Conservation (phyloP, 2,888 invertebrate genomes). For the Julus scanicus region DNA sequence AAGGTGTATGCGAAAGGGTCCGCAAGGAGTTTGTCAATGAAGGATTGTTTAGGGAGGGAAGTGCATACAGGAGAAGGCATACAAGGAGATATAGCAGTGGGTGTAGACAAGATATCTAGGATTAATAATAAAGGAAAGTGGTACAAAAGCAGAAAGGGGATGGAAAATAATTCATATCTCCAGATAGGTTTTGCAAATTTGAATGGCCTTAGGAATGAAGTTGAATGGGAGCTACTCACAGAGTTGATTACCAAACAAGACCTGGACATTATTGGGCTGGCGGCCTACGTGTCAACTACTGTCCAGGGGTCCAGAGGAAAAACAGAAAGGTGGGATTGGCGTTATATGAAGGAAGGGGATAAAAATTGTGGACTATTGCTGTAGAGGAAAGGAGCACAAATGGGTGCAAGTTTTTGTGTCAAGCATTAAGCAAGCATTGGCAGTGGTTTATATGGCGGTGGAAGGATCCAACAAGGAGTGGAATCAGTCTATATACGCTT, state of each 20-base stretch:
- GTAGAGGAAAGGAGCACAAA: no score
- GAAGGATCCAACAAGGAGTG: neutral
- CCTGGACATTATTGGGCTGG: neutral
- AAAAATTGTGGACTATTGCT: neutral
- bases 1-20: no score
- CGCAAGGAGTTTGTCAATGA: no score
- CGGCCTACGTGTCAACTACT: neutral
- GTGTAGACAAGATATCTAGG: no score
- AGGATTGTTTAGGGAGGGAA: no score
- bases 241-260: neutral
- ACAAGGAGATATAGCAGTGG: no score
- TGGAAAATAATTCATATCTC: neutral
- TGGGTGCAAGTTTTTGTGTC: no score
- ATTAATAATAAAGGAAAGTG: no score
- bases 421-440: no score
- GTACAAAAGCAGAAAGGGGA: neutral
- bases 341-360: neutral
- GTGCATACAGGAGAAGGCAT: no score
- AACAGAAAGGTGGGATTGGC: neutral
- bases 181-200: neutral
- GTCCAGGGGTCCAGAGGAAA: neutral
- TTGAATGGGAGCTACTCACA: no score
- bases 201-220: neutral
- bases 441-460: neutral
- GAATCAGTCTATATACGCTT: neutral